Evolutionary conservation across 2,888 invertebrate species (phyloP).

Genomic region (Cetonia aurata): DNA sequence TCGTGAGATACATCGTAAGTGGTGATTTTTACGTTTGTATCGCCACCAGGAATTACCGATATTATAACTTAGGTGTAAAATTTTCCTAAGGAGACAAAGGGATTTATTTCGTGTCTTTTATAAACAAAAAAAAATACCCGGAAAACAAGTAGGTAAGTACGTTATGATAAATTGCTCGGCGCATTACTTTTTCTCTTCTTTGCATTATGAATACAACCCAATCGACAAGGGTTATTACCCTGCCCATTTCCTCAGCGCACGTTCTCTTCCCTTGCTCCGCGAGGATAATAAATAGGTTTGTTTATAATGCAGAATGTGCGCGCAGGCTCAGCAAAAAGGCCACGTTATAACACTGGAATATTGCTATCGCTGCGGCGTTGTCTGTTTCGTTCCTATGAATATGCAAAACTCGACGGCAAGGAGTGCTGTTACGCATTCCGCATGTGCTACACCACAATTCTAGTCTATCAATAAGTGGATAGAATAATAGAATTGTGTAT

Average conservation of each 20-base stretch:
- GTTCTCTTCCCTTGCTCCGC: constrained; percentile 31
- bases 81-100: too few relatives aligned
- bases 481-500: too few relatives aligned
- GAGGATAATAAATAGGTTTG: constrained; percentile 49
- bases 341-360: constrained; percentile 23
- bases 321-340: constrained; percentile 24
- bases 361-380: constrained; percentile 4
- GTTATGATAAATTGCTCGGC: constrained; percentile 4
- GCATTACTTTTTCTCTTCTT: constrained; percentile 18
- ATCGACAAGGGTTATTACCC: constrained; percentile 37
- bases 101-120: too few relatives aligned
- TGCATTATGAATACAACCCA: constrained; percentile 36
- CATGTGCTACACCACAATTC: too few relatives aligned
- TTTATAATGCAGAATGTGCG: constrained; percentile 48
- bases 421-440: background rate
- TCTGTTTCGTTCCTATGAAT: too few relatives aligned
- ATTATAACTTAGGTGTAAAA: too few relatives aligned
- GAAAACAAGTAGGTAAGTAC: background rate
- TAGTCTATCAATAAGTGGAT: too few relatives aligned
- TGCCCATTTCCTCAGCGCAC: constrained; percentile 30
- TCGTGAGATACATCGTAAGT: too few relatives aligned
- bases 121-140: too few relatives aligned
- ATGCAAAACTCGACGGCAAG: background rate
- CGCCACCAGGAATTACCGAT: too few relatives aligned
- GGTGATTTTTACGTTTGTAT: too few relatives aligned